These are phyloP conservation scores for Gonioctena quinquepunctata DNA, from an alignment of 1,140 invertebrate species.

Conservation along the genomic window DNA sequence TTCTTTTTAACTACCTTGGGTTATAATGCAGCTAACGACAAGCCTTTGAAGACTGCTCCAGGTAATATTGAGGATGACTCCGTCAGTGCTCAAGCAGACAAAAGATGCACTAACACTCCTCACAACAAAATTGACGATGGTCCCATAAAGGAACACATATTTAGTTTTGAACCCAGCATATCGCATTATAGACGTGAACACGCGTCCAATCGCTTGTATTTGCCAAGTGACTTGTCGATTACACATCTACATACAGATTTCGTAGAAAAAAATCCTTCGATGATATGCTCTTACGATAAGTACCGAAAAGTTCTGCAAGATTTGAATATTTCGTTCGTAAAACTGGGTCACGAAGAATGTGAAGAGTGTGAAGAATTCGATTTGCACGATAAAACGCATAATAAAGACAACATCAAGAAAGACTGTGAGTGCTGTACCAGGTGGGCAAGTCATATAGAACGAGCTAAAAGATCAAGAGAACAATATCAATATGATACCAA, in stretches of 20 bases:
- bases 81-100: neutral
- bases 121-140: neutral
- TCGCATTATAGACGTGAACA: neutral
- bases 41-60: neutral
- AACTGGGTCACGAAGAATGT: conserved; percentile 14
- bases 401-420: neutral
- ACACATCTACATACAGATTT: neutral
- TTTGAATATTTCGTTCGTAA: neutral
- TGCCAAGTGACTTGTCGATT: neutral
- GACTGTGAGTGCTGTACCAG: neutral
- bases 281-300: neutral
- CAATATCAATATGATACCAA: neutral
- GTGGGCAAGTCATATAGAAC: neutral
- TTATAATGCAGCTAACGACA: neutral
- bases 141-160: neutral
- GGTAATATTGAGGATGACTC: neutral
- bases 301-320: neutral
- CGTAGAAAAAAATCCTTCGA: too few species aligned
- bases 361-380: neutral
- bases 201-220: neutral
- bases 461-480: neutral
- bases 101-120: neutral
- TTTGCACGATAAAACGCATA: neutral
- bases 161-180: neutral
- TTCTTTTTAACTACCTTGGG: neutral